Evolutionary conservation across 1,140 invertebrate genomes (phyloP).

Genomic region (Trissolcus basalis): DNA sequence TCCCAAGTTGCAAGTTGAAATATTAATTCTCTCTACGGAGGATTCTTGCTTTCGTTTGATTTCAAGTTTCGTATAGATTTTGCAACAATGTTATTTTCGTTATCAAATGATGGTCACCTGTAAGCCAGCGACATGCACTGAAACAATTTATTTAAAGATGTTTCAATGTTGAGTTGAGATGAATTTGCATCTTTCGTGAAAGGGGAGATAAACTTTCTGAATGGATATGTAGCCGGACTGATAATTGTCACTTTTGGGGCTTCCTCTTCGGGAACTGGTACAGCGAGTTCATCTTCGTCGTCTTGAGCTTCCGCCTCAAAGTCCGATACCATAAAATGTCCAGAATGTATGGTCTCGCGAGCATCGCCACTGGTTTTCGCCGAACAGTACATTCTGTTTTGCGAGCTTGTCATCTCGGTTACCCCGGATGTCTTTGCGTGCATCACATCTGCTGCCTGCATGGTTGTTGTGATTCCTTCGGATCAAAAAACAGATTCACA

Average conservation of each 20-base stretch:
- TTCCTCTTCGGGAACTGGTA: constrained; percentile 84
- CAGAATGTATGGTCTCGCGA: constrained; percentile 93
- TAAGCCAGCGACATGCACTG: constrained; percentile 97
- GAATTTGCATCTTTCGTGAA: constrained; percentile 77
- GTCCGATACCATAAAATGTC: constrained; percentile 98
- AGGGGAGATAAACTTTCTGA: constrained; percentile 77
- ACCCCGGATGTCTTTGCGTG: constrained; percentile 64
- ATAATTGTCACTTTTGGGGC: constrained; percentile 66
- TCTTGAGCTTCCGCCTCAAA: constrained; percentile 95
- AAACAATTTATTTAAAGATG: constrained; percentile 95
- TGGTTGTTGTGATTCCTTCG: constrained; percentile 30
- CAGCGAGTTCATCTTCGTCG: constrained; percentile 87
- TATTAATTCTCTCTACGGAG: too few species aligned
- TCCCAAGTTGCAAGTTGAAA: neutral
- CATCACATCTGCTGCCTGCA: constrained; percentile 70
- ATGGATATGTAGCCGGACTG: constrained; percentile 57
- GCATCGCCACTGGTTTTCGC: constrained; percentile 56
- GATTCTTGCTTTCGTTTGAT: neutral
- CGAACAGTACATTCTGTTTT: constrained; percentile 29
- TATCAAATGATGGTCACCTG: constrained; percentile 85
- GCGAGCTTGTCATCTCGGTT: constrained; percentile 45
- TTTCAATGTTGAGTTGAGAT: constrained; percentile 89
- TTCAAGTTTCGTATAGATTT: neutral
- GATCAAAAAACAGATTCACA: neutral
- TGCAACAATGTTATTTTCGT: constrained; percentile 1